Evolutionary conservation across 2,888 invertebrate species (phyloP).

Genomic region (Diarsia brunnea): DNA sequence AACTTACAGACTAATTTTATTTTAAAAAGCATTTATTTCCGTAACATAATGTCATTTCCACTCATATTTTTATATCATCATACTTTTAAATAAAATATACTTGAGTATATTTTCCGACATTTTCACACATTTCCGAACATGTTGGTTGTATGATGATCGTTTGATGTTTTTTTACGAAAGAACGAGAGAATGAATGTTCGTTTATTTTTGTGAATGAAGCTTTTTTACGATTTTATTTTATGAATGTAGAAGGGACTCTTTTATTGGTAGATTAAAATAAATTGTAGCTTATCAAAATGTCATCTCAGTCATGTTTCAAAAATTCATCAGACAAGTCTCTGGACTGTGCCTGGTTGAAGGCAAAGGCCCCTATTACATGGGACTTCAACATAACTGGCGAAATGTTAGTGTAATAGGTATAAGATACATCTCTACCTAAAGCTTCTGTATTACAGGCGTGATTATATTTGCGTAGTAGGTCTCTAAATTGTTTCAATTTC

Average conservation of each 20-base stretch:
- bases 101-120: not conserved
- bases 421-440: too few relatives aligned
- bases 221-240: conserved; percentile 3
- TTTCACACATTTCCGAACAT: not conserved
- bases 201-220: not conserved
- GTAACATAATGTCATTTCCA: not conserved
- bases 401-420: too few relatives aligned
- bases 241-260: not conserved
- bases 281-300: not conserved
- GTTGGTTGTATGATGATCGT: not conserved
- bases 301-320: not conserved
- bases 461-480: too few relatives aligned
- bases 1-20: not conserved
- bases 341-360: not conserved
- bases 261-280: not conserved
- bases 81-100: conserved; percentile 9
- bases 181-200: not conserved
- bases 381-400: too few relatives aligned
- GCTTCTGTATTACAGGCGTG: too few relatives aligned
- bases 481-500: too few relatives aligned
- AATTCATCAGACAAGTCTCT: not conserved
- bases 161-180: conserved; percentile 20
- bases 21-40: not conserved
- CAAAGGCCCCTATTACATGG: not conserved
- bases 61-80: conserved; percentile 12